These are phyloP conservation scores for Psophia crepitans DNA, from an alignment of 2,113 vertebrate genomes.

Conservation along the genomic window DNA sequence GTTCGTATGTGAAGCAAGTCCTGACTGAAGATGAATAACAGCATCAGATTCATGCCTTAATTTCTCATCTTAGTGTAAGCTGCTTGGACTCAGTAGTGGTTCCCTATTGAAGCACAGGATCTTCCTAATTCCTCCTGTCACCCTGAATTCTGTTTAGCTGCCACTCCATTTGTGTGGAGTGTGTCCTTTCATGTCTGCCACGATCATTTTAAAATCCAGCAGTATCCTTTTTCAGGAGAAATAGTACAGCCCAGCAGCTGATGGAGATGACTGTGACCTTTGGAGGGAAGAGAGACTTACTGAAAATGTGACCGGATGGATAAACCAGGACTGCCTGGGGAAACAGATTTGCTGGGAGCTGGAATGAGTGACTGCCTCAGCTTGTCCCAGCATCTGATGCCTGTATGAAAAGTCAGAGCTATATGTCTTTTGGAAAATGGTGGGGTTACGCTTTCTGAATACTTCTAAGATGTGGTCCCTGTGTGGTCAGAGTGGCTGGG, in stretches of 20 bases:
- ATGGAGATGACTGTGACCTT: background rate
- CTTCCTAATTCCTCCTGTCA: background rate
- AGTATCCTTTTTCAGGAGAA: background rate
- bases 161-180: background rate
- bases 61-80: background rate
- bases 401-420: background rate
- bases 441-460: background rate
- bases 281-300: background rate
- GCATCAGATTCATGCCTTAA: background rate
- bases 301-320: background rate
- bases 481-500: background rate
- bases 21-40: background rate
- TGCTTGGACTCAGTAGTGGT: background rate
- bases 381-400: background rate
- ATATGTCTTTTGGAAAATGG: background rate
- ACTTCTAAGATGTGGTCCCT: background rate
- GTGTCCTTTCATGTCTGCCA: background rate
- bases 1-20: accelerated
- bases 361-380: background rate
- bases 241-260: background rate
- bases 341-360: background rate
- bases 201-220: background rate
- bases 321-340: background rate
- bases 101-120: background rate
- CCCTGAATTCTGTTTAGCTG: background rate